A percentile compares a stretch with the other conserved stretches of the same genome.
phyloP scores from a whole-genome alignment of 2,888 invertebrate genomes.

The Sarcophaga rosellei region DNA sequence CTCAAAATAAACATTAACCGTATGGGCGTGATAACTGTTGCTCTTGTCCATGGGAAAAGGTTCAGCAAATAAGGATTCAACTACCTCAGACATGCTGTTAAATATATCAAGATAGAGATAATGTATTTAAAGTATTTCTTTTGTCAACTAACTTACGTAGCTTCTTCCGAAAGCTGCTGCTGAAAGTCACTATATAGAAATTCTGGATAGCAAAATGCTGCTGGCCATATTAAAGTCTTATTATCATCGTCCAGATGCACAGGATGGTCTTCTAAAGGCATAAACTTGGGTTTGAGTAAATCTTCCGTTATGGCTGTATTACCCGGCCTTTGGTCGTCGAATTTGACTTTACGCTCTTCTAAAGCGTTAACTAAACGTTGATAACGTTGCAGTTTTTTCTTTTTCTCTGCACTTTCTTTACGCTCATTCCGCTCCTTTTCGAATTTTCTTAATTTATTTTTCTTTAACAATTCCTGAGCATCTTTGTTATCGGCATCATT shows the following conservation, averaged over 20 bases:
- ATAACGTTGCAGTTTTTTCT: slow-evolving; percentile 81
- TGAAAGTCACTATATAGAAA: slow-evolving; percentile 93
- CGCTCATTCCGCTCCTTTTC: slow-evolving; percentile 77
- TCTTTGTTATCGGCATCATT: slow-evolving; percentile 83
- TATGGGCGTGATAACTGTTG: slow-evolving; percentile 84
- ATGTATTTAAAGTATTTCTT: not conserved
- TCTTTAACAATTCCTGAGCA: slow-evolving; percentile 82
- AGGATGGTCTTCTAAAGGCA: slow-evolving; percentile 85
- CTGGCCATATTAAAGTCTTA: slow-evolving; percentile 90
- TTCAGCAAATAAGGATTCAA: slow-evolving; percentile 87
- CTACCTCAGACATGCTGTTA: slow-evolving; percentile 83
- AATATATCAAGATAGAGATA: slow-evolving; percentile 39
- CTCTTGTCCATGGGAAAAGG: slow-evolving; percentile 88
- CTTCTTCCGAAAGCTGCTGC: slow-evolving; percentile 89
- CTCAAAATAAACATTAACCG: slow-evolving; percentile 88
- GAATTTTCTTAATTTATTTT: slow-evolving; percentile 81
- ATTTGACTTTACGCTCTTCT: slow-evolving; percentile 82
- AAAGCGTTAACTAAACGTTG: slow-evolving; percentile 82
- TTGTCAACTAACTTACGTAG: slow-evolving; percentile 81
- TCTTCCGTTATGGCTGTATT: slow-evolving; percentile 80
- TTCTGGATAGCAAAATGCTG: slow-evolving; percentile 94
- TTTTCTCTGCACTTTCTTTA: slow-evolving; percentile 81
- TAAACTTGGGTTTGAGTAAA: slow-evolving; percentile 85
- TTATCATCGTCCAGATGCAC: slow-evolving; percentile 84
- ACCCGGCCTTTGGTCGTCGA: slow-evolving; percentile 83